phyloP scores from a whole-genome alignment of 2,888 invertebrate species.

The Noctua janthina region DNA sequence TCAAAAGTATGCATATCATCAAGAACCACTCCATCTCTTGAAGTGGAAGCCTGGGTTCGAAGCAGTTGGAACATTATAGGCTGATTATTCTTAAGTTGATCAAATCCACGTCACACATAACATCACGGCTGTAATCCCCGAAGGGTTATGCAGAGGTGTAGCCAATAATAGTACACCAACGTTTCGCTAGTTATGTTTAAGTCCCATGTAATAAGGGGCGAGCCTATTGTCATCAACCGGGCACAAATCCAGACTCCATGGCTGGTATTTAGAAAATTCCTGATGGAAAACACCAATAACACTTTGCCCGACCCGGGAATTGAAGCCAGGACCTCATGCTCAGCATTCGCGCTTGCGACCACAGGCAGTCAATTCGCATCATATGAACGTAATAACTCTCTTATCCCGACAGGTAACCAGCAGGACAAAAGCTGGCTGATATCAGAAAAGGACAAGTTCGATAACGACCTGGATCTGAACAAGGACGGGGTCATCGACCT shows the following conservation, averaged over 20 bases:
- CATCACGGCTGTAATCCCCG: neutral
- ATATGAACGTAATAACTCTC: neutral
- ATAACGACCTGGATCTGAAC: conserved; percentile 95
- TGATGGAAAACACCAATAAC: neutral
- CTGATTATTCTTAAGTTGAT: too few species aligned
- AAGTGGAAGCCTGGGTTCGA: too few species aligned
- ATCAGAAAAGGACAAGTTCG: conserved; percentile 93
- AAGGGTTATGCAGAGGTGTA: neutral
- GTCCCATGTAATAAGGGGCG: neutral
- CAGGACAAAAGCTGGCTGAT: conserved; percentile 92
- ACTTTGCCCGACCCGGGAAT: neutral
- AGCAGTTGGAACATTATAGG: too few species aligned
- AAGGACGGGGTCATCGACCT: conserved; percentile 94
- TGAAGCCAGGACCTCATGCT: neutral
- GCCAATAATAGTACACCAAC: neutral
- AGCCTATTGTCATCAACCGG: neutral
- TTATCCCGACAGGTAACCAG: conserved; percentile 83
- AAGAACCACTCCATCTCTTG: too few species aligned
- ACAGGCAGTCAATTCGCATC: neutral
- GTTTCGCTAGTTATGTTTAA: neutral
- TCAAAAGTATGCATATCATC: too few species aligned
- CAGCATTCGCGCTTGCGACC: neutral
- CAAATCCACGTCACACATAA: neutral
- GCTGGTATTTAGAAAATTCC: neutral
- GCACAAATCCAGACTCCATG: neutral